These are phyloP conservation scores for Micromussa lordhowensis DNA, from an alignment of 92 coral and sea anemone species.

Conservation along the genomic window DNA sequence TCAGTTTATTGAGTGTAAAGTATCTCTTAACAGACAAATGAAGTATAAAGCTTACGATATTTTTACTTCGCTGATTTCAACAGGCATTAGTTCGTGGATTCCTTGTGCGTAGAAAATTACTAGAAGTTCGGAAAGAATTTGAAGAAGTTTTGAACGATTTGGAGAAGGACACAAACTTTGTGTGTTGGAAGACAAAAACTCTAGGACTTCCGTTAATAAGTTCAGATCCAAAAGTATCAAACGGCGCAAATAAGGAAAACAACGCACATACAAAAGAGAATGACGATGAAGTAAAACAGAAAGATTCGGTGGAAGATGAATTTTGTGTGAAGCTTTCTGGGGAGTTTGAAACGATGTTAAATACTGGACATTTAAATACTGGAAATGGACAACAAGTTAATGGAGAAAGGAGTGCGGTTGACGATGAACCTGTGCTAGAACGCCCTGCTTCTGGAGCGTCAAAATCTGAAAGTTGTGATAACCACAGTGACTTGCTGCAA, in stretches of 20 bases:
- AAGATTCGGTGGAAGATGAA: neutral
- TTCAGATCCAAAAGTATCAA: neutral
- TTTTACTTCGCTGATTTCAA: neutral
- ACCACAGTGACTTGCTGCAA: neutral
- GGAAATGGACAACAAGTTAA: neutral
- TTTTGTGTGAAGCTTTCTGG: neutral
- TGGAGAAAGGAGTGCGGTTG: neutral
- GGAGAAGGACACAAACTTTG: conserved; percentile 39
- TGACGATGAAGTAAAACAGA: neutral
- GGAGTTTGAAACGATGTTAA: neutral
- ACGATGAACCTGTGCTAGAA: neutral
- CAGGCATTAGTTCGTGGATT: conserved; percentile 86
- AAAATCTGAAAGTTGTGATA: conserved; percentile 3
- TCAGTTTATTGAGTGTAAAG: neutral
- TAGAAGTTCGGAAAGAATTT: conserved; percentile 71
- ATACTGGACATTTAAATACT: neutral
- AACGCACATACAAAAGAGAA: neutral
- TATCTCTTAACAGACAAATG: neutral
- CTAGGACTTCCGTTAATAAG: conserved; percentile 23
- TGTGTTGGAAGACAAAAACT: conserved; percentile 13
- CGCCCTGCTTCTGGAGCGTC: neutral
- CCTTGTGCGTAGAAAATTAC: conserved; percentile 69
- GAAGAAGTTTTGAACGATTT: conserved; percentile 66
- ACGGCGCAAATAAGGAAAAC: neutral
- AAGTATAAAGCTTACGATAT: neutral